Evolutionary conservation across 2,888 invertebrate genomes (phyloP), one percentile per base, ranked within the genome.

Genomic region (Thecophora atra): DNA sequence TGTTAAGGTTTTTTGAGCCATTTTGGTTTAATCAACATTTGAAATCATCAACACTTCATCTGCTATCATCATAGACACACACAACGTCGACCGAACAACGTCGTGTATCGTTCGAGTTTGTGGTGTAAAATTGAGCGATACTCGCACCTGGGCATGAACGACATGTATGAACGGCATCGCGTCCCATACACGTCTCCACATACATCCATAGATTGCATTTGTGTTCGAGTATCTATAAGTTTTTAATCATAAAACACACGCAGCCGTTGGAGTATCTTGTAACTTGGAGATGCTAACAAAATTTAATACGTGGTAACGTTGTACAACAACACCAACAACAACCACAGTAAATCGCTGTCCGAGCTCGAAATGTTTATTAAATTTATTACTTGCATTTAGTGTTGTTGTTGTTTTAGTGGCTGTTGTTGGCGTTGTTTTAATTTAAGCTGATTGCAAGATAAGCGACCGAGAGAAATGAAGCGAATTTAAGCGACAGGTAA

Each of bases 321-420:
- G 6, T 47, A n/a, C 54, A 54, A 54, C 54, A 42, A 63, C 37
- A 47, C 11, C 52, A 52, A 26, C 30, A 51, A 71, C 44, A 58
- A 26, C 65, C 47, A 24, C 52, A 24, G 26, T 8, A 63, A 47
- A 56, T 26, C 17, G 64, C 54, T 51, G 28, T 3, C 63, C 42
- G 37, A 56, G 71, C 37, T 37, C 28, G 63, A 56, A 71, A 65
- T 71, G 78, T 75, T 79, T 77, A 79, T 79, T 78, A 78, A 75
- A 78, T 79, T 78, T 77, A 76, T 76, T 77, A 77, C 64, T 63
- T 58, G 54, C 54, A 58, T 51, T 64, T 62, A 19, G 13, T 65
- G 42, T 54, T 56, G 21, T 11, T 58, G 28, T 24, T 58, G 56
- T 64, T 66, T 3, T 28, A 26, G 56, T 58, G n/a, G 56, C 28